Percentiles rank a stretch among this genome's conserved stretches.
Evolutionary conservation across 1,140 invertebrate species (phyloP).

Genomic region (Lamellibrachia luymesi): DNA sequence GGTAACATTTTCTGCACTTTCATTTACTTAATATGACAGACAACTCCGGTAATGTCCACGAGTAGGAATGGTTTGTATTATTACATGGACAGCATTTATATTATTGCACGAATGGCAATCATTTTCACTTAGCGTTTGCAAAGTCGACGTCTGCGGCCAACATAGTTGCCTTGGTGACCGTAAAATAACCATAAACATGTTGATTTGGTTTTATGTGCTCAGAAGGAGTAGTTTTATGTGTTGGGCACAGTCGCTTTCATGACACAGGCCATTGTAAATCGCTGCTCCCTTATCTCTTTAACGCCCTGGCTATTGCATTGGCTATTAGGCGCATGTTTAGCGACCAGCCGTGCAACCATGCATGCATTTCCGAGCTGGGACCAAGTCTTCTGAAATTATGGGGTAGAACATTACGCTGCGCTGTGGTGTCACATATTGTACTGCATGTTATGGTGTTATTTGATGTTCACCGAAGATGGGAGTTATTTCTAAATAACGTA

Average conservation of each 20-base stretch:
- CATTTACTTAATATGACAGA: not conserved
- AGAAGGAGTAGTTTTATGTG: not conserved
- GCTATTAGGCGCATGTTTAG: not conserved
- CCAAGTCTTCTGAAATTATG: not conserved
- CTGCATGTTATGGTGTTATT: not conserved
- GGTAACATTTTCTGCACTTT: not conserved
- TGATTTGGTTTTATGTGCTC: not conserved
- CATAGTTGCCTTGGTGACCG: not conserved
- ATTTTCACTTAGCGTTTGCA: not conserved
- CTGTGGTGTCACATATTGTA: not conserved
- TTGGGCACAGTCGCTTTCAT: not conserved
- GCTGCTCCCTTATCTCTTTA: not conserved
- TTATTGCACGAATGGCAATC: not conserved
- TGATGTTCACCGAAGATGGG: not conserved
- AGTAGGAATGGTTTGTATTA: not conserved
- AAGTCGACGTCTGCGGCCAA: not conserved
- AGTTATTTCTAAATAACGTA: not conserved
- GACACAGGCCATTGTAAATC: not conserved
- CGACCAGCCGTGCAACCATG: not conserved
- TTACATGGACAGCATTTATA: not conserved
- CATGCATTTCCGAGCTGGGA: not conserved
- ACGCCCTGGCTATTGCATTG: conserved; percentile 3
- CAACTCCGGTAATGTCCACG: not conserved
- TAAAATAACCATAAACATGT: conserved; percentile 1
- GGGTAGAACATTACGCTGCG: not conserved